Evolutionary conservation across 2,113 vertebrate species (phyloP), one percentile per base, ranked within the genome.

Genomic region (Phaethornis superciliosus): DNA sequence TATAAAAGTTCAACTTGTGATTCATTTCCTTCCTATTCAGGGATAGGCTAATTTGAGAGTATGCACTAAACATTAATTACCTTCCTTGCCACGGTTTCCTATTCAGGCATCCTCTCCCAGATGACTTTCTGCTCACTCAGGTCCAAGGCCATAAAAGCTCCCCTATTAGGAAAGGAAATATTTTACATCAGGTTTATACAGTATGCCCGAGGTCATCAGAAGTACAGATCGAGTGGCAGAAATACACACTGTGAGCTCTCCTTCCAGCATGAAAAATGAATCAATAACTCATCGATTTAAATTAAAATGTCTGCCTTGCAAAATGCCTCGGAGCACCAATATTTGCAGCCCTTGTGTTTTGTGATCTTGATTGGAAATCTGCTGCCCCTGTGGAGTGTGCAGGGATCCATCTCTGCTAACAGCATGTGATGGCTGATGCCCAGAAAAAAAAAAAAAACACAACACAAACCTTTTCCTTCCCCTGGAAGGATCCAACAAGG

Each of bases 231-330:
- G 62, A 56, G 87, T 55, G 94, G 95, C 86, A 97, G 96, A 96
- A 95, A 91, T 90, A 94, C 94, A 91, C 95, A 76, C 89, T 85
- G 91, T 5, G 82, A 82, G 88, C 95, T 70, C 76, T 75, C 91
- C 91, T 95, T 62, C 81, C 89, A 18, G 74, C 79, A 5, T 74
- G 92, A 96, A 88, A 95, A 92, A 84, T 75, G 93, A 88, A 94
- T 97, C 96, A 95, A 95, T 96, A 93, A 74, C 52, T 95, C 97
- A 97, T 95, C 21, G 95, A 96, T 96, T 95, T 65, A 59, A 95
- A 95, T 93, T 85, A 89, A 95, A 90, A 94, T 21, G 75, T 94
- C 94, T 93, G 79, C 96, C 93, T 92, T 68, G 83, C 94, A 93
- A 81, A 93, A 90, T 67, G 93, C 89, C 92, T 93, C 78, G 1